Evolutionary conservation across 2,113 vertebrate genomes (phyloP).

Genomic region (Scomber colias): DNA sequence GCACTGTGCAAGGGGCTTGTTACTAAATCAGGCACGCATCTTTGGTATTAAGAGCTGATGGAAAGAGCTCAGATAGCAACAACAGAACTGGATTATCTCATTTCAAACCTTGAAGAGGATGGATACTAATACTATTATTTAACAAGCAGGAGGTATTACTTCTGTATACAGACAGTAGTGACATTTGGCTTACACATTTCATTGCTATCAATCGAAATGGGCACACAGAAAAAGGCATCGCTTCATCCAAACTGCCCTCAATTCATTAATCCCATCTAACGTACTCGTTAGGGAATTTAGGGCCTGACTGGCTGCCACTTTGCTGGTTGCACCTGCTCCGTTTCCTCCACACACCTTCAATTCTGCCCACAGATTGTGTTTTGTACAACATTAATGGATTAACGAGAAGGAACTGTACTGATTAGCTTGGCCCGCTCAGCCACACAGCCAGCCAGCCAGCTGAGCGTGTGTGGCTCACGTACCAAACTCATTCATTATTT

Average conservation of each 20-base stretch:
- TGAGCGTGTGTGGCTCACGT: conserved; percentile 46
- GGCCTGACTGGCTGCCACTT: conserved; percentile 12
- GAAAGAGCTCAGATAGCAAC: conserved; percentile 1
- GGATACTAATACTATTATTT: background rate
- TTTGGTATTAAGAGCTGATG: background rate
- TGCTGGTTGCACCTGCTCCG: conserved; percentile 38
- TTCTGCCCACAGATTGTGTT: conserved; percentile 52
- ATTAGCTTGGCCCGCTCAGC: conserved; percentile 58
- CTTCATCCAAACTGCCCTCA: background rate
- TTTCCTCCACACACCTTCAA: conserved; percentile 45
- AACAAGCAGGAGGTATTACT: background rate
- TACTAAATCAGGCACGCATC: conserved; percentile 35
- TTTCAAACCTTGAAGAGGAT: background rate
- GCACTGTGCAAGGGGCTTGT: conserved; percentile 22
- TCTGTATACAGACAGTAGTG: background rate
- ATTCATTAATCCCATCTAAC: background rate
- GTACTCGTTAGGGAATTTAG: background rate
- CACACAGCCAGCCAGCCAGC: conserved; percentile 52
- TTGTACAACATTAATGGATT: conserved; percentile 66
- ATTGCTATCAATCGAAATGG: background rate
- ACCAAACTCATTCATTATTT: conserved; percentile 64
- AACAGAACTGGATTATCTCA: background rate
- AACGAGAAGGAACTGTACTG: conserved; percentile 65
- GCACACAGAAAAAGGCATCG: background rate
- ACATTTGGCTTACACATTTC: background rate